These are phyloP conservation scores for Clarias laeviceps DNA, from an alignment of 2,797 vertebrate genomes.

Conservation along the genomic window DNA sequence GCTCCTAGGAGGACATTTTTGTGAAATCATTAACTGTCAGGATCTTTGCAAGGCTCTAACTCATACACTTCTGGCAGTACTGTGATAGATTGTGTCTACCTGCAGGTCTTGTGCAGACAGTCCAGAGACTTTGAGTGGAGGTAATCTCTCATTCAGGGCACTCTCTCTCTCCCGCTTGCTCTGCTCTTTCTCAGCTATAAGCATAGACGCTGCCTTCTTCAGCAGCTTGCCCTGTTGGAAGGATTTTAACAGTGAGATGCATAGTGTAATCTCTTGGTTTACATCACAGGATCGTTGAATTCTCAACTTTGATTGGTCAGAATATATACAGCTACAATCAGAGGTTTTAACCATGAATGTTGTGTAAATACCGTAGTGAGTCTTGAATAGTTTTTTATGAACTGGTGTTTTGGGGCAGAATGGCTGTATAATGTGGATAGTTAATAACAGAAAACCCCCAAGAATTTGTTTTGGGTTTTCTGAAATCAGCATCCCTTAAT, in stretches of 20 bases:
- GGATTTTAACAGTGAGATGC: neutral
- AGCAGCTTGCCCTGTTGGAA: slow-evolving; percentile 63
- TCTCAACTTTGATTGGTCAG: neutral
- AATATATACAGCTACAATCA: neutral
- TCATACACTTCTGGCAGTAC: neutral
- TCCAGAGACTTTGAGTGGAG: slow-evolving; percentile 60
- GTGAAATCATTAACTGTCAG: neutral
- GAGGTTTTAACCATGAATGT: too few species aligned
- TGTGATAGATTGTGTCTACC: slow-evolving; percentile 38
- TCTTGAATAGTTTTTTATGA: too few species aligned
- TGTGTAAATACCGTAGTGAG: too few species aligned
- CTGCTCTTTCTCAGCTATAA: slow-evolving; percentile 59
- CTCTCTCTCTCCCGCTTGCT: slow-evolving; percentile 55
- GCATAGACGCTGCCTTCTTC: slow-evolving; percentile 60
- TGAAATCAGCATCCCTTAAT: too few species aligned
- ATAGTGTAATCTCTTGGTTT: neutral
- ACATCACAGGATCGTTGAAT: neutral
- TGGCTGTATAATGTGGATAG: too few species aligned
- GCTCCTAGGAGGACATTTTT: slow-evolving; percentile 52
- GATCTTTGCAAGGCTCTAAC: neutral
- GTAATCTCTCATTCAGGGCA: slow-evolving; percentile 59
- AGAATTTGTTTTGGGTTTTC: too few species aligned
- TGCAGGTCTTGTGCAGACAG: slow-evolving; percentile 60
- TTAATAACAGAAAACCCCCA: too few species aligned
- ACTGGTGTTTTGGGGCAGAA: too few species aligned